phyloP scores from a whole-genome alignment of 1,140 invertebrate species.

The Lucilia cuprina region DNA sequence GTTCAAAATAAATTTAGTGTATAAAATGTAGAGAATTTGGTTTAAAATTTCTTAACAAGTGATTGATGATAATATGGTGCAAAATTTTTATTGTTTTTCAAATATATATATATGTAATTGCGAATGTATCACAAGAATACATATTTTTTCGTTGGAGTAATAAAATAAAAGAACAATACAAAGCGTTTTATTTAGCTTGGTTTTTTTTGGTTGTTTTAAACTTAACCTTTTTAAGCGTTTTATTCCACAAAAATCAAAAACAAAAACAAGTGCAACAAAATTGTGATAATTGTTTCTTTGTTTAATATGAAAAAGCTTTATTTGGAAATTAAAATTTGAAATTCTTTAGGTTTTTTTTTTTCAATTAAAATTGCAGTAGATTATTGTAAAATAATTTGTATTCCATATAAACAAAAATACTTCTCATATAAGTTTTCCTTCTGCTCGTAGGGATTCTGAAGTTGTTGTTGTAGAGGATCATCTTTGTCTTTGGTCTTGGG shows the following conservation, averaged over 20 bases:
- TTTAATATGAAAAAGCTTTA: not conserved
- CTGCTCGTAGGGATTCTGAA: conserved; percentile 47
- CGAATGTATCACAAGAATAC: too few relatives aligned
- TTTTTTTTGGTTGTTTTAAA: not conserved
- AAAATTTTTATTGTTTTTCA: not conserved
- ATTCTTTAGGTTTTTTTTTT: not conserved
- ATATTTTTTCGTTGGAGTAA: too few relatives aligned
- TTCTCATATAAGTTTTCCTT: conserved; percentile 49
- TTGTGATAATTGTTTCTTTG: conserved; percentile 40
- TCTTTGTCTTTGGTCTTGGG: conserved; percentile 28
- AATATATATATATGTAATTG: not conserved
- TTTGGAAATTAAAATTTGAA: not conserved
- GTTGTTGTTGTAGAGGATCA: conserved; percentile 41
- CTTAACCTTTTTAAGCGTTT: conserved; percentile 26
- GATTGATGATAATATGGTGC: not conserved
- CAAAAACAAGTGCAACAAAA: conserved; percentile 39
- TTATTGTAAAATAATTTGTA: not conserved
- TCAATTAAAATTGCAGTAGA: not conserved
- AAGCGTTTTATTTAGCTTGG: not conserved
- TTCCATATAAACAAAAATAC: conserved; percentile 42
- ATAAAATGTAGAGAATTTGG: not conserved
- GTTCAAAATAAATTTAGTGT: not conserved
- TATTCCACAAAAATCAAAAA: conserved; percentile 32
- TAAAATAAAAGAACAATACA: not conserved
- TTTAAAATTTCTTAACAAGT: not conserved